These are phyloP conservation scores for Muscidifurax raptorellus DNA, from an alignment of 1,140 invertebrate genomes.

Conservation along the genomic window DNA sequence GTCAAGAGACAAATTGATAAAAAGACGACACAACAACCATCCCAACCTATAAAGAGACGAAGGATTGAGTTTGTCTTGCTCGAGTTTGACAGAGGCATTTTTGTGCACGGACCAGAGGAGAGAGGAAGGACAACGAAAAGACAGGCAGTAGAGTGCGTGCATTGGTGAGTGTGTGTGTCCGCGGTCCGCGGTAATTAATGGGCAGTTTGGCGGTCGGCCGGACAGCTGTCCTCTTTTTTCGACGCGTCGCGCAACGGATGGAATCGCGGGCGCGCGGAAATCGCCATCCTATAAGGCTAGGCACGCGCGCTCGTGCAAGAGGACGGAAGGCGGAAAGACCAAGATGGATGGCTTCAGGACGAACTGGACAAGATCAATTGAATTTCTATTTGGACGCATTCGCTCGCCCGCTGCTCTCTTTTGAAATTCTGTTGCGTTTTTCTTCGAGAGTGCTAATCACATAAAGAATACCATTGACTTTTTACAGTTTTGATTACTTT, in stretches of 20 bases:
- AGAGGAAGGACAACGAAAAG: not conserved
- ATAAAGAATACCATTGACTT: constrained; percentile 10
- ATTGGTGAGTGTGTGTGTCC: constrained; percentile 3
- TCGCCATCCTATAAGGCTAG: constrained; percentile 61
- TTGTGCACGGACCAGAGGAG: not conserved
- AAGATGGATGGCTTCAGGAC: constrained; percentile 75
- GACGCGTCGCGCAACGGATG: constrained; percentile 58
- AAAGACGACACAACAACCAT: constrained; percentile 37
- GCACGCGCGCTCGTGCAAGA: constrained; percentile 51
- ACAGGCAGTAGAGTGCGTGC: not conserved
- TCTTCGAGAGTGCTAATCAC: constrained; percentile 42
- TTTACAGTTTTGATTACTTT: not conserved
- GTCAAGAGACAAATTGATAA: constrained; percentile 50
- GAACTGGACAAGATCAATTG: constrained; percentile 77
- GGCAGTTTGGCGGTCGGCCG: constrained; percentile 72
- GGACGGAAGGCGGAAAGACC: constrained; percentile 71
- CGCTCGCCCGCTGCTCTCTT: constrained; percentile 23
- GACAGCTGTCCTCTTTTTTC: constrained; percentile 73
- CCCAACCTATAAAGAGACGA: constrained; percentile 27
- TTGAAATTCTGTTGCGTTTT: constrained; percentile 20
- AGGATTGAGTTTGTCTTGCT: constrained; percentile 46
- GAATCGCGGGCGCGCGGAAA: constrained; percentile 68
- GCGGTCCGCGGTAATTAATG: constrained; percentile 70
- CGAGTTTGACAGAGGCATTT: constrained; percentile 38
- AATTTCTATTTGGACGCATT: constrained; percentile 73